Base-by-base conservation (phyloP, 1,140 invertebrate genomes). In the Helicoverpa armigera region DNA sequence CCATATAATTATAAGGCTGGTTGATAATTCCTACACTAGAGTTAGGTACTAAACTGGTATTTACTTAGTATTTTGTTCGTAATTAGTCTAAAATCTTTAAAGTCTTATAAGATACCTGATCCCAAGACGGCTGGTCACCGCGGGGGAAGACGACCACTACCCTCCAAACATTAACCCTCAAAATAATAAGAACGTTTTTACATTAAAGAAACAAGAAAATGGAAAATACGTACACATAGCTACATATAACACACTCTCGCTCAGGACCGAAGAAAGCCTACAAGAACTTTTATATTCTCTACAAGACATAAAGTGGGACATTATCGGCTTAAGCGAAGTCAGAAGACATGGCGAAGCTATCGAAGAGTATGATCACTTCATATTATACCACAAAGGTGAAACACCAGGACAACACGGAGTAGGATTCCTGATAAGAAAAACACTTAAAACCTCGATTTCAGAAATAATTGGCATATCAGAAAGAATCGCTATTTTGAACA, bases 141-240 rank as follows among this genome's bases (percentile, higher is more conserved):
- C 14, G 73, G 73, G 73, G 56, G 50, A 54, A 13, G 31, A 53
- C 23, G 51, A 72, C 69, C 69, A 54, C 53, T 50, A 53, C 69
- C 69, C 23, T 54, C 69, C 51, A 72, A n/a, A n/a, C n/a, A 23
- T 16, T 16, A 16, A 56, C 5, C 2, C n/a, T 1, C 4, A 56
- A 4, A 56, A 3, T 16, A 56, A 56, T 4, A 16, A 56, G 2
- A 5, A n/a, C 2, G 16, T 1, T 1, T 23, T 5, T 63, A 67
- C 35, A n/a, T n/a, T n/a, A 43, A 67, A 43, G n/a, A 14, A 48
- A 72, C 53, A 18, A 14, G 31, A 2, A 72, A 23, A 58, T 74
- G 1, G n/a, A n/a, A n/a, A n/a, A n/a, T n/a, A n/a, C n/a, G n/a
- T n/a, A n/a, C 14, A 50, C 18, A 60, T 75, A 10, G 73, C 54